These are phyloP conservation scores for Platichthys flesus DNA, from an alignment of 2,113 vertebrate species.

Conservation along the genomic window DNA sequence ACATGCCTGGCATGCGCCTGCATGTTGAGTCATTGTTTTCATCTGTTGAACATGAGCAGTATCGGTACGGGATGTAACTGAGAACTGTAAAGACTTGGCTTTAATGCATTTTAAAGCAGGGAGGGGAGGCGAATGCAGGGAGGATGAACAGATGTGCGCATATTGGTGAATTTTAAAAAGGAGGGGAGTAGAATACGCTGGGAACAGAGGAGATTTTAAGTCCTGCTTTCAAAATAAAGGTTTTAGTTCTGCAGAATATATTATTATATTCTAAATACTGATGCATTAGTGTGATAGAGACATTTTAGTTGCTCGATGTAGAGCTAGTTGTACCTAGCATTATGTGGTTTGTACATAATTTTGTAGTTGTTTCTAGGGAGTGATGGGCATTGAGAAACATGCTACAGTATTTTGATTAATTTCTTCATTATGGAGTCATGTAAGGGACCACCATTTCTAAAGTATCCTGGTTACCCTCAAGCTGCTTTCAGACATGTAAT, in stretches of 20 bases:
- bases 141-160: neutral
- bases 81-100: conserved; percentile 35
- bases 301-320: no score
- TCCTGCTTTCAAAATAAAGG: neutral
- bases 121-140: neutral
- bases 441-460: no score
- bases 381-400: no score
- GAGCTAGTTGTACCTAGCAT: no score
- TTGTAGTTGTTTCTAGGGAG: no score
- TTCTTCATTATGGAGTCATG: no score
- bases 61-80: conserved; percentile 14
- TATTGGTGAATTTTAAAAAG: neutral
- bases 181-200: neutral
- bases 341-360: no score
- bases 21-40: conserved; percentile 71
- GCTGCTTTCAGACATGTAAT: no score
- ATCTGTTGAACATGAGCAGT: conserved; percentile 53
- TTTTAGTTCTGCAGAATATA: neutral
- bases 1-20: conserved; percentile 61
- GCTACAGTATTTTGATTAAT: no score
- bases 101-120: conserved; percentile 34
- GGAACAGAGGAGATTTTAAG: neutral
- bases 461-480: no score
- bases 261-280: no score
- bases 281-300: no score